Conservation (phyloP, 2,888 invertebrate species). For the Drosophila multiciliata region DNA sequence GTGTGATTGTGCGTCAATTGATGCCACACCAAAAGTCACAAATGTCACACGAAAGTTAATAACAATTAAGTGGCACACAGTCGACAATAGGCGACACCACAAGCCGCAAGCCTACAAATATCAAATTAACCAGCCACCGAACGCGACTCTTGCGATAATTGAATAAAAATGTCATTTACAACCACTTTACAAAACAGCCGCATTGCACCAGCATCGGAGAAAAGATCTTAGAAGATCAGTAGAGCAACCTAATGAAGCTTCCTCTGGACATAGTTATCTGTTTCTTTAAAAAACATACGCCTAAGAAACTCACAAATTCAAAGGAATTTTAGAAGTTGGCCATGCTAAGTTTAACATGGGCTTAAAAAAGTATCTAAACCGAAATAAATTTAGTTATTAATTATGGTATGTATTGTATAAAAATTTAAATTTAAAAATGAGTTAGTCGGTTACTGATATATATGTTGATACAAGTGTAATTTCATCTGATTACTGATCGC, state of each 20-base stretch:
- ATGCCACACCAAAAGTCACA: constrained; percentile 75
- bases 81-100: constrained; percentile 26
- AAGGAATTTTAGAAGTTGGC: neutral
- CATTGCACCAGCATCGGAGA: neutral
- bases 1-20: constrained; percentile 63
- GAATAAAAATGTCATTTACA: constrained; percentile 52
- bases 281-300: neutral
- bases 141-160: constrained; percentile 33
- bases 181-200: constrained; percentile 11
- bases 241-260: neutral
- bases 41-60: constrained; percentile 80
- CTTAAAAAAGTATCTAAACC: neutral
- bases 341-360: neutral
- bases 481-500: neutral
- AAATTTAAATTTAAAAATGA: neutral
- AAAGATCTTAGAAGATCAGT: neutral
- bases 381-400: neutral
- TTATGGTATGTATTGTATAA: neutral
- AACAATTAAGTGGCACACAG: constrained; percentile 69
- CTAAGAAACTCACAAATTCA: neutral
- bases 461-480: neutral
- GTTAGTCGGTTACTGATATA: rapidly evolving
- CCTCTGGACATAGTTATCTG: neutral
- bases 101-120: constrained; percentile 23
- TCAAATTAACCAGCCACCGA: constrained; percentile 44